Conservation (phyloP, 2,888 invertebrate genomes). For the Calameuta filiformis region DNA sequence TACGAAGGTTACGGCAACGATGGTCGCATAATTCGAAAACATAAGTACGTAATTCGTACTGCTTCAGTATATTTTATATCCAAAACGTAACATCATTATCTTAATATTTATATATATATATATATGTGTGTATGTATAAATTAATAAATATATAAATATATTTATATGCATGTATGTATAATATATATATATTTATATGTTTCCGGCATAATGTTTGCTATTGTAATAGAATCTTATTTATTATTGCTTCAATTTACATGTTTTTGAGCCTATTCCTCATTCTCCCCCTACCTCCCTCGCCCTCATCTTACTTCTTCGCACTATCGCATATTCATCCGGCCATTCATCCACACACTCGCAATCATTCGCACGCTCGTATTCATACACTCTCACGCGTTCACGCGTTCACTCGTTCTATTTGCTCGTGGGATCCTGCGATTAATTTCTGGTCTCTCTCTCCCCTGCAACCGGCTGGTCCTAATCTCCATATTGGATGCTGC, state of each 20-base stretch:
- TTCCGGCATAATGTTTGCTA: constrained; percentile 27
- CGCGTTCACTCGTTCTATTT: not conserved
- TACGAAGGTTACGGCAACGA: not conserved
- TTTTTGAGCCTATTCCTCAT: constrained; percentile 8
- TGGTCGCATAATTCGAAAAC: constrained; percentile 19
- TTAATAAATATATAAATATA: constrained; percentile 44
- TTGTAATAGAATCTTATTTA: constrained; percentile 31
- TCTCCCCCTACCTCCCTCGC: not conserved
- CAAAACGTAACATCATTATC: constrained; percentile 57
- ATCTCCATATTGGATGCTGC: not conserved
- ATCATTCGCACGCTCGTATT: not conserved
- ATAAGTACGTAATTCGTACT: constrained; percentile 36
- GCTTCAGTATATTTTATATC: constrained; percentile 44
- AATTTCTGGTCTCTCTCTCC: not conserved
- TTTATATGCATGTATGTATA: constrained; percentile 31
- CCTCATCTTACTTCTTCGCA: not conserved
- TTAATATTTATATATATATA: constrained; percentile 13
- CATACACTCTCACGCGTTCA: not conserved
- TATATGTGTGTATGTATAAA: constrained; percentile 25
- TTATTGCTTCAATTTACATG: constrained; percentile 47
- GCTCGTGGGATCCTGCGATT: not conserved
- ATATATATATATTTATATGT: constrained; percentile 41
- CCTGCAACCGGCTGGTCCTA: not conserved
- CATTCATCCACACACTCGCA: not conserved
- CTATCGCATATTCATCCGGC: not conserved